These are phyloP conservation scores for Anguilla megastoma DNA, from an alignment of 2,797 vertebrate genomes.

Conservation along the genomic window DNA sequence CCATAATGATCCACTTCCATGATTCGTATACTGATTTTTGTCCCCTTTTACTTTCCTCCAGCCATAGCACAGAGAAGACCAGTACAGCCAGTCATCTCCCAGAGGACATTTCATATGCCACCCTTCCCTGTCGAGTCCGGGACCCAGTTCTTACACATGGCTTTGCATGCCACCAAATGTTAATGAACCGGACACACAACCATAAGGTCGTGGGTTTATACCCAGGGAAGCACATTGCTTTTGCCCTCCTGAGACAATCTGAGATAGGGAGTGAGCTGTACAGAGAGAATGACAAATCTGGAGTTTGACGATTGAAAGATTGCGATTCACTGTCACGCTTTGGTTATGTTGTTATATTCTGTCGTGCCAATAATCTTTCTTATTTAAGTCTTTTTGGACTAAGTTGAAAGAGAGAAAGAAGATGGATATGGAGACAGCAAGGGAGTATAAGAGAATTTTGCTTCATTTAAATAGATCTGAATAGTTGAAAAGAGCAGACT, in stretches of 20 bases:
- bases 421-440: not conserved
- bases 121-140: not conserved
- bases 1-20: not conserved
- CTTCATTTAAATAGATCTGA: not conserved
- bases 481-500: not conserved
- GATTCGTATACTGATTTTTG: not conserved
- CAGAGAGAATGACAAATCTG: not conserved
- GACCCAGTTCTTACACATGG: not conserved
- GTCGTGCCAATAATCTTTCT: not conserved
- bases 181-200: not conserved
- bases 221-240: not conserved
- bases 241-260: not conserved
- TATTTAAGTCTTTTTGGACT: not conserved
- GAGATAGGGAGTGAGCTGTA: not conserved
- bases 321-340: not conserved
- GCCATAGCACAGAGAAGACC: not conserved
- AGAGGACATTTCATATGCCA: not conserved
- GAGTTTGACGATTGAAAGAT: not conserved
- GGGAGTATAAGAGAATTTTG: not conserved
- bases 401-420: slow-evolving; percentile 4
- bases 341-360: not conserved
- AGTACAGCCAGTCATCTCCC: not conserved
- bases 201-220: not conserved
- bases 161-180: not conserved
- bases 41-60: not conserved